These are phyloP conservation scores for Trachythela sp. DNA, from an alignment of 64 coral and sea anemone genomes.

Conservation along the genomic window DNA sequence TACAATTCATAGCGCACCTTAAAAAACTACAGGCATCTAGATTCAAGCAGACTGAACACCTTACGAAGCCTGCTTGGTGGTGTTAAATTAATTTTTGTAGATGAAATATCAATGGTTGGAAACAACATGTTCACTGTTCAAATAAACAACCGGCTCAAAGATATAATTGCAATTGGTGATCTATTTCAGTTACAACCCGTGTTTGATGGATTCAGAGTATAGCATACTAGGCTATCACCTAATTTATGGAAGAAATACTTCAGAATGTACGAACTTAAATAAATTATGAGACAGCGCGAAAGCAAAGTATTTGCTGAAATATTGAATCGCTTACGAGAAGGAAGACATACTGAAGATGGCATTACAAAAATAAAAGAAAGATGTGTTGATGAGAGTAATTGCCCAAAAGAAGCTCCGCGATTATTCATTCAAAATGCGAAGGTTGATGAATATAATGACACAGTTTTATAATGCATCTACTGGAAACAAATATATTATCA, in stretches of 20 bases:
- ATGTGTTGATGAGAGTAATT: background rate
- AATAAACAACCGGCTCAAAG: background rate
- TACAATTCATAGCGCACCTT: background rate
- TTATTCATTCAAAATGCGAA: too few relatives aligned
- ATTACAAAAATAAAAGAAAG: background rate
- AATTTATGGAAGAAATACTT: constrained; percentile 2
- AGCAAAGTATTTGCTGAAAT: background rate
- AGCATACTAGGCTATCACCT: background rate
- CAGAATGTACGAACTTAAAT: background rate
- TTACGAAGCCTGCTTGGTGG: background rate
- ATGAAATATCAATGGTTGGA: constrained; percentile 7
- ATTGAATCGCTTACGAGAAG: background rate
- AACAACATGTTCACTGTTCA: background rate
- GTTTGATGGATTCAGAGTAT: background rate
- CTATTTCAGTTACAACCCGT: background rate
- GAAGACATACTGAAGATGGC: background rate
- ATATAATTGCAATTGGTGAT: background rate
- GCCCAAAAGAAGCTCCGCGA: background rate
- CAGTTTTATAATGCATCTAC: background rate
- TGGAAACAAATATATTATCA: background rate
- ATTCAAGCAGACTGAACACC: background rate
- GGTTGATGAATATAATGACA: background rate
- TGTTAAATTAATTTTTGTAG: background rate
- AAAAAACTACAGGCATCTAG: background rate
- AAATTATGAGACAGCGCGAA: background rate